Evolutionary conservation across 2,797 vertebrate species (phyloP).

Genomic region (Sebastes hopkinsi): DNA sequence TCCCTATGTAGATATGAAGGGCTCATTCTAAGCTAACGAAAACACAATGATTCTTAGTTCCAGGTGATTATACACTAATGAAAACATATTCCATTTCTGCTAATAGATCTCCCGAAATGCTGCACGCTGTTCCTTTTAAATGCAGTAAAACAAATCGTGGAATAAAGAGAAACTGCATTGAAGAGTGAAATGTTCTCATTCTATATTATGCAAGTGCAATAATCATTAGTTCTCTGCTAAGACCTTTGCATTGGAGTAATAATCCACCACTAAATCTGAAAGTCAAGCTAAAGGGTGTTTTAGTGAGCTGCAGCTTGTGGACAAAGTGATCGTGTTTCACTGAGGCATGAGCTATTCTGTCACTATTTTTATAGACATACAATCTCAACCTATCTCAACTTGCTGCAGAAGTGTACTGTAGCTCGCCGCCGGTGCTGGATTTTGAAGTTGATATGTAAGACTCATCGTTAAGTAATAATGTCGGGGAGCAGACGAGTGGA

Average conservation of each 20-base stretch:
- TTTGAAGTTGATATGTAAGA: constrained; percentile 57
- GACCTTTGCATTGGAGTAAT: constrained; percentile 22
- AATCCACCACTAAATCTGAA: constrained; percentile 65
- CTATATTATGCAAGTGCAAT: background rate
- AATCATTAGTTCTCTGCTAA: constrained; percentile 38
- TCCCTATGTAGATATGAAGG: too few relatives aligned
- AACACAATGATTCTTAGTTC: too few relatives aligned
- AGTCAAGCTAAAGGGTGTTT: constrained; percentile 48
- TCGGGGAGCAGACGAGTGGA: constrained; percentile 20
- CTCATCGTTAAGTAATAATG: constrained; percentile 38
- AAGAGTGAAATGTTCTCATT: background rate
- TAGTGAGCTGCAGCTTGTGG: constrained; percentile 51
- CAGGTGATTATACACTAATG: too few relatives aligned
- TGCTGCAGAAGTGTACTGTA: constrained; percentile 27
- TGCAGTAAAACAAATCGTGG: background rate
- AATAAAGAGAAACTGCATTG: background rate
- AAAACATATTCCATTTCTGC: too few relatives aligned
- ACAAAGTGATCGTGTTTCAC: constrained; percentile 63
- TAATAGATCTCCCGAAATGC: too few relatives aligned
- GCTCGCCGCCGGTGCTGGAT: constrained; percentile 43
- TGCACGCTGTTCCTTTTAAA: too few relatives aligned
- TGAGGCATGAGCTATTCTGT: constrained; percentile 46
- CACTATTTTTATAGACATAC: constrained; percentile 66
- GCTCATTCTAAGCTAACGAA: too few relatives aligned
- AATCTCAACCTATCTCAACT: constrained; percentile 59